Percentiles rank a stretch among this genome's conserved stretches.
Conservation (phyloP, 2,797 vertebrate species). For the Coregonus sp. region DNA sequence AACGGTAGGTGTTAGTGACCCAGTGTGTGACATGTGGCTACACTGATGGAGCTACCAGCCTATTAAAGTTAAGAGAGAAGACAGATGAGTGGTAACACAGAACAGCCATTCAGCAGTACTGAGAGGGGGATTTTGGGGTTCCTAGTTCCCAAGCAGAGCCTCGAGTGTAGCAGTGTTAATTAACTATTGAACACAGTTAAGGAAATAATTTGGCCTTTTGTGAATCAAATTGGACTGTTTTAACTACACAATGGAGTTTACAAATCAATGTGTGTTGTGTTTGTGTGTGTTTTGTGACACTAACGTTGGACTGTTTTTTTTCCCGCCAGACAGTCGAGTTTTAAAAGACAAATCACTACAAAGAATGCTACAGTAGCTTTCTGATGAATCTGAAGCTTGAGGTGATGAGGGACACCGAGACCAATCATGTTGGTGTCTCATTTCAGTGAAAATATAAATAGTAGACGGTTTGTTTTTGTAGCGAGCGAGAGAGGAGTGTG, state of each 20-base stretch:
- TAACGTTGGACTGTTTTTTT: not conserved
- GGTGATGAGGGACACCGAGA: not conserved
- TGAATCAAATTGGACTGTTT: not conserved
- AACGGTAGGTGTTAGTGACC: not conserved
- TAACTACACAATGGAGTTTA: not conserved
- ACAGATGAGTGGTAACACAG: not conserved
- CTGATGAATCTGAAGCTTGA: not conserved
- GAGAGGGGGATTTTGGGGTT: not conserved
- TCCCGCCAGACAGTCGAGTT: not conserved
- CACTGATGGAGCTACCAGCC: not conserved
- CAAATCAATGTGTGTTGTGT: not conserved
- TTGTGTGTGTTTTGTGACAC: not conserved
- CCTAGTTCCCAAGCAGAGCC: not conserved
- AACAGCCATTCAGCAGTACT: slow-evolving; percentile 5
- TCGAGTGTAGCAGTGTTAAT: not conserved
- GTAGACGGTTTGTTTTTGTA: not conserved
- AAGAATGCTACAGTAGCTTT: not conserved
- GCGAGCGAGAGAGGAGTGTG: not conserved
- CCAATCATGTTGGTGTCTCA: not conserved
- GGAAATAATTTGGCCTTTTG: not conserved
- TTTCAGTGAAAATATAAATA: not conserved
- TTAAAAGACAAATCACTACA: not conserved
- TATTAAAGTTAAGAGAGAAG: slow-evolving; percentile 1
- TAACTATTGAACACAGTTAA: not conserved
- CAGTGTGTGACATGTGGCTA: not conserved